Percentiles rank a stretch among this genome's conserved stretches.
These are phyloP conservation scores for Sardinella longiceps DNA, from an alignment of 2,797 vertebrate genomes.

Conservation along the genomic window DNA sequence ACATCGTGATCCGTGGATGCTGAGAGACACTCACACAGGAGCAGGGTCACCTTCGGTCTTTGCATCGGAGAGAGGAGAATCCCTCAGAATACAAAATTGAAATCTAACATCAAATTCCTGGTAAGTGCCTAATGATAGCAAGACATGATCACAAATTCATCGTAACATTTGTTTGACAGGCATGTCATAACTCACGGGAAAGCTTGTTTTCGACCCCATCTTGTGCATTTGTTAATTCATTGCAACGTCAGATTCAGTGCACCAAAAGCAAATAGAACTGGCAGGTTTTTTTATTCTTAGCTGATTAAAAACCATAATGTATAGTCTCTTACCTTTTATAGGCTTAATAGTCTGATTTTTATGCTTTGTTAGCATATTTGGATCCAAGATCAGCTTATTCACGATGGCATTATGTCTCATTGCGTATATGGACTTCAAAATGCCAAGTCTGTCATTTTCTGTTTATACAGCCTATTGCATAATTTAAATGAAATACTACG, in stretches of 20 bases:
- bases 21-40: constrained; percentile 63
- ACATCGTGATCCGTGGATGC: constrained; percentile 77
- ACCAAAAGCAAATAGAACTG: constrained; percentile 11
- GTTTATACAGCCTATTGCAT: neutral
- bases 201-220: constrained; percentile 24
- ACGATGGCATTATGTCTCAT: constrained; percentile 3
- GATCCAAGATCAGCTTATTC: neutral
- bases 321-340: neutral
- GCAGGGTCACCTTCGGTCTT: constrained; percentile 82
- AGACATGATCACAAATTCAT: neutral
- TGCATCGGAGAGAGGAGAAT: constrained; percentile 57
- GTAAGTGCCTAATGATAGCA: neutral
- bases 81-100: constrained; percentile 5
- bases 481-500: constrained; percentile 22
- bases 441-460: constrained; percentile 1
- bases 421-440: constrained; percentile 1
- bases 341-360: neutral
- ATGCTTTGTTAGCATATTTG: neutral
- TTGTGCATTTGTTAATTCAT: constrained; percentile 17
- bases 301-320: neutral
- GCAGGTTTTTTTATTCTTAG: neutral
- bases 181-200: neutral
- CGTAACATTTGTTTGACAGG: neutral
- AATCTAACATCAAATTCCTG: neutral
- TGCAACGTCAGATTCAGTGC: constrained; percentile 12